These are phyloP conservation scores for Myotis planiceps DNA, from an alignment of 2,797 vertebrate genomes.

Conservation along the genomic window DNA sequence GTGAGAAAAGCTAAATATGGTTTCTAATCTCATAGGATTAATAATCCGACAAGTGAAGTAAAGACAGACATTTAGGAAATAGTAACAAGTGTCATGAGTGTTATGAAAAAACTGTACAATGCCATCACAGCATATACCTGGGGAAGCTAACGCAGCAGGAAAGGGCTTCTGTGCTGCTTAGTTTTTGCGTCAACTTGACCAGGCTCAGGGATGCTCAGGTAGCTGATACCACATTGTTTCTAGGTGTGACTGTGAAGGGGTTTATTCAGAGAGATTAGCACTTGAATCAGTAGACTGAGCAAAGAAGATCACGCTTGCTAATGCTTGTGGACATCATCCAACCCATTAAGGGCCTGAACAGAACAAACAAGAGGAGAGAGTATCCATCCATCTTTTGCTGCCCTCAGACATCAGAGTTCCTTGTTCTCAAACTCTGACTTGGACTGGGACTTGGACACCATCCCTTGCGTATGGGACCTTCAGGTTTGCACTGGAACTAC, in stretches of 20 bases:
- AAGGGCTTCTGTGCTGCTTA: not conserved
- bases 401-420: not conserved
- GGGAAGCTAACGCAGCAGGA: not conserved
- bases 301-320: not conserved
- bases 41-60: not conserved
- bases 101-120: not conserved
- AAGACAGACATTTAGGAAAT: not conserved
- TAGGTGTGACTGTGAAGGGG: not conserved
- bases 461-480: not conserved
- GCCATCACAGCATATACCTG: rapidly evolving
- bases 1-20: not conserved
- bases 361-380: not conserved
- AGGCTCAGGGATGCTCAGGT: not conserved
- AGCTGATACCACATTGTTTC: not conserved
- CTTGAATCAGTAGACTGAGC: not conserved
- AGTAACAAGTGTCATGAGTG: not conserved
- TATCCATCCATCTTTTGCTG: not conserved
- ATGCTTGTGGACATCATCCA: too few species aligned
- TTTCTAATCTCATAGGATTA: not conserved
- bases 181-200: not conserved
- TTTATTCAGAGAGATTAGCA: not conserved
- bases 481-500: not conserved
- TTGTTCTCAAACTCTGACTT: not conserved
- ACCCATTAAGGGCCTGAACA: not conserved
- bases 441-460: not conserved